Conservation (phyloP, 2,113 vertebrate genomes). For the Gyps fulvus region DNA sequence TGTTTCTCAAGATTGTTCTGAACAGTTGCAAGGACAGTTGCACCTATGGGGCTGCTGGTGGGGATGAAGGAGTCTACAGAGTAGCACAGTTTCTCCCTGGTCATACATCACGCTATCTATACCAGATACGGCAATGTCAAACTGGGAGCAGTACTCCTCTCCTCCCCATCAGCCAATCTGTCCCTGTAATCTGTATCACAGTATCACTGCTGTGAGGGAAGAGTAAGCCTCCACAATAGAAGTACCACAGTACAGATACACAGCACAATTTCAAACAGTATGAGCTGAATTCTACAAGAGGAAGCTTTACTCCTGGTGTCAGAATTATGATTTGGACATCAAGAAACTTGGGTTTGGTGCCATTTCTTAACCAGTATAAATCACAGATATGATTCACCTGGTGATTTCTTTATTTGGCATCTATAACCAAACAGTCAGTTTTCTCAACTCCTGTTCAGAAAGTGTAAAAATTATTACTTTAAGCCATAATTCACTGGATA, state of each 20-base stretch:
- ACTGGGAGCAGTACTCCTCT: neutral
- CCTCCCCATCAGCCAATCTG: neutral
- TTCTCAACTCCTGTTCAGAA: neutral
- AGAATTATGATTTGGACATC: neutral
- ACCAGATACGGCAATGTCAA: neutral
- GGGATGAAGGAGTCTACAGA: neutral
- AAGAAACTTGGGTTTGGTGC: neutral
- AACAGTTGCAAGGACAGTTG: neutral
- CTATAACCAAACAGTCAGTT: neutral
- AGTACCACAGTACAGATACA: neutral
- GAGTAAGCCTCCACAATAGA: neutral
- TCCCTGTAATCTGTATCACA: neutral
- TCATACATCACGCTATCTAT: rapidly evolving
- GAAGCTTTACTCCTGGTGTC: neutral
- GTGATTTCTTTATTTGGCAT: neutral
- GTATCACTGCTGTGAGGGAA: neutral
- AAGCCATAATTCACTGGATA: neutral
- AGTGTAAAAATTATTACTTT: neutral
- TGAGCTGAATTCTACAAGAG: neutral
- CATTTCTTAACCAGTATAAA: neutral
- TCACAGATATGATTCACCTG: neutral
- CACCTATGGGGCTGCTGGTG: neutral
- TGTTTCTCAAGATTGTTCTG: neutral
- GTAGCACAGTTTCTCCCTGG: neutral
- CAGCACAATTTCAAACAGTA: neutral